These are phyloP conservation scores for Eulemur mongoz DNA, from an alignment of 2,797 vertebrate genomes.

Conservation along the genomic window DNA sequence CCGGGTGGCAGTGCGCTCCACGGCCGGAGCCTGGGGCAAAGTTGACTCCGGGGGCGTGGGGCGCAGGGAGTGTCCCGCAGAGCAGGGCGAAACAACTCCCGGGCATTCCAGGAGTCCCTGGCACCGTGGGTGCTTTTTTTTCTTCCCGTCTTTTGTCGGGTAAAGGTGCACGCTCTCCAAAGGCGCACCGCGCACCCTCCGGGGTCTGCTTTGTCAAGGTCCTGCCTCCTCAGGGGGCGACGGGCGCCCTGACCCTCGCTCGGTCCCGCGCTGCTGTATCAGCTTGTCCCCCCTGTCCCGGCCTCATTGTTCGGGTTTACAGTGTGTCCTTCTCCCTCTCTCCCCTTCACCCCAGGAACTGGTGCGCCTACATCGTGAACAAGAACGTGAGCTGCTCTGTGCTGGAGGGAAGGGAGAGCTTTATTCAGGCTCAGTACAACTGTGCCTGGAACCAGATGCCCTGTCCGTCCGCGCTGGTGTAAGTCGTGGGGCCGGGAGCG, in stretches of 20 bases:
- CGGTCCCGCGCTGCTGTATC: neutral
- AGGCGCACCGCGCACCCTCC: neutral
- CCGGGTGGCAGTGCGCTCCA: neutral
- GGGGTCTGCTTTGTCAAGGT: neutral
- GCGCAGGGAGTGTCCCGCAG: neutral
- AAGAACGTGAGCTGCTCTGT: slow-evolving; percentile 96
- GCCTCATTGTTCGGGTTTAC: slow-evolving; percentile 40
- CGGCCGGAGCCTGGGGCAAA: neutral
- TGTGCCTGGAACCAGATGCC: slow-evolving; percentile 88
- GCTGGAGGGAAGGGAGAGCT: slow-evolving; percentile 91
- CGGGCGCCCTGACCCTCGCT: neutral
- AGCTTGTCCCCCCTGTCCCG: neutral
- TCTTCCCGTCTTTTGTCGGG: neutral
- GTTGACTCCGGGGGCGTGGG: neutral
- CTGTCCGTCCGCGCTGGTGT: slow-evolving; percentile 92
- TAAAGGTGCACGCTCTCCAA: neutral
- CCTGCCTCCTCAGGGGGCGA: neutral
- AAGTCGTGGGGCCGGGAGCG: slow-evolving; percentile 84
- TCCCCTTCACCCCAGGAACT: slow-evolving; percentile 88
- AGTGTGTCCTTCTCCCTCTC: neutral
- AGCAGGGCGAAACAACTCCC: neutral
- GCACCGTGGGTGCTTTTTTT: neutral
- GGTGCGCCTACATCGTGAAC: slow-evolving; percentile 96
- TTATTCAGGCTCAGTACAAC: slow-evolving; percentile 90
- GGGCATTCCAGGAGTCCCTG: neutral